Evolutionary conservation across 2,113 vertebrate species (phyloP).

Genomic region (Budorcas taxicolor): DNA sequence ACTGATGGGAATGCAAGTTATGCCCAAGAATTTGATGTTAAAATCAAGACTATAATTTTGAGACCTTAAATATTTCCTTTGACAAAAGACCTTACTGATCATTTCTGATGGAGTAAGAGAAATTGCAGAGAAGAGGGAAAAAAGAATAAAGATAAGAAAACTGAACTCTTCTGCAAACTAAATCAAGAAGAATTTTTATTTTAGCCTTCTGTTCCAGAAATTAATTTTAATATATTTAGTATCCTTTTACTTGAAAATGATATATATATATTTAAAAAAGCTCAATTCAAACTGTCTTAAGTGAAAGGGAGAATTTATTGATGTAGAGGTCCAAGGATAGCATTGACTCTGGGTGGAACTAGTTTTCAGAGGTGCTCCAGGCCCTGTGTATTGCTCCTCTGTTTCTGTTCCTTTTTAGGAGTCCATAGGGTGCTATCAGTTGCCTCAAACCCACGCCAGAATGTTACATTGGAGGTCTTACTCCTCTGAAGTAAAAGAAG

Average conservation of each 20-base stretch:
- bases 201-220: background rate
- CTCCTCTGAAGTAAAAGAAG: background rate
- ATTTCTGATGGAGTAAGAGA: background rate
- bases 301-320: background rate
- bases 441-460: background rate
- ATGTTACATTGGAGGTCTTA: background rate
- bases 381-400: background rate
- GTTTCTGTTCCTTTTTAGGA: background rate
- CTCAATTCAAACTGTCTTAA: background rate
- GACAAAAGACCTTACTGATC: background rate
- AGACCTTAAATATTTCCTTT: background rate
- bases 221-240: background rate
- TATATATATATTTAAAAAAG: background rate
- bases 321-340: background rate
- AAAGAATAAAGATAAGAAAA: background rate
- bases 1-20: background rate
- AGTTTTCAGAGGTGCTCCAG: background rate
- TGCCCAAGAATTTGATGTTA: background rate
- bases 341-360: background rate
- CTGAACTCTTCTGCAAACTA: background rate
- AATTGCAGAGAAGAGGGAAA: background rate
- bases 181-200: background rate
- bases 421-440: rapidly evolving
- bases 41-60: background rate
- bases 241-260: background rate